These are phyloP conservation scores for Hirudinaria manillensis DNA, from an alignment of 2,888 invertebrate species.

Conservation along the genomic window DNA sequence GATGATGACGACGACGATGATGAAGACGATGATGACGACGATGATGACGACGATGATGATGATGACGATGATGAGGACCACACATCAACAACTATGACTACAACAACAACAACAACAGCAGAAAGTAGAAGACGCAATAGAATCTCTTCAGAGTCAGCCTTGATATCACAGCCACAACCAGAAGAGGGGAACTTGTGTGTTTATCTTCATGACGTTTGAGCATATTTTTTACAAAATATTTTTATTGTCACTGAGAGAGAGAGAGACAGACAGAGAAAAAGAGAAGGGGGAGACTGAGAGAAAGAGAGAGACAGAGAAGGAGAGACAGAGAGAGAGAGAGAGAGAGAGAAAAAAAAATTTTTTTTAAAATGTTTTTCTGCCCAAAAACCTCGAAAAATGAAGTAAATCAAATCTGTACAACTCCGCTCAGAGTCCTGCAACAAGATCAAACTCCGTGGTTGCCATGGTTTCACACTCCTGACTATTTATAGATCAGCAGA, in stretches of 20 bases:
- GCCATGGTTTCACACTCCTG: too few relatives aligned
- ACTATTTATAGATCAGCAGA: too few relatives aligned
- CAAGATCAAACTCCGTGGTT: too few relatives aligned
- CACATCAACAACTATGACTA: constrained; percentile 22
- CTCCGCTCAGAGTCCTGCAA: too few relatives aligned
- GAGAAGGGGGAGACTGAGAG: background rate
- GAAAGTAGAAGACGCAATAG: too few relatives aligned
- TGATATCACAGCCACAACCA: too few relatives aligned
- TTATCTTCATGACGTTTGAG: background rate
- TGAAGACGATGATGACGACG: constrained; percentile 8
- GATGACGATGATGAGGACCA: constrained; percentile 30
- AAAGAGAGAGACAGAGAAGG: background rate
- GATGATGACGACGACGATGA: constrained; percentile 15
- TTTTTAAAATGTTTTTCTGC: too few relatives aligned
- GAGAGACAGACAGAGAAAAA: background rate
- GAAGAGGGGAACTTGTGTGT: too few relatives aligned
- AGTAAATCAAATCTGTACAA: too few relatives aligned
- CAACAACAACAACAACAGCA: background rate
- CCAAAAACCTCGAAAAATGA: too few relatives aligned
- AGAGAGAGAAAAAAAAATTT: background rate
- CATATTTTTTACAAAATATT: too few relatives aligned
- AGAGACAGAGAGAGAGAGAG: constrained; percentile 3
- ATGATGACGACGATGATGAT: constrained; percentile 17
- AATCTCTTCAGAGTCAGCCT: too few relatives aligned
- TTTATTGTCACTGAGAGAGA: background rate